Evolutionary conservation across 2,888 invertebrate species (phyloP).

Genomic region (Epistrophe eligans): DNA sequence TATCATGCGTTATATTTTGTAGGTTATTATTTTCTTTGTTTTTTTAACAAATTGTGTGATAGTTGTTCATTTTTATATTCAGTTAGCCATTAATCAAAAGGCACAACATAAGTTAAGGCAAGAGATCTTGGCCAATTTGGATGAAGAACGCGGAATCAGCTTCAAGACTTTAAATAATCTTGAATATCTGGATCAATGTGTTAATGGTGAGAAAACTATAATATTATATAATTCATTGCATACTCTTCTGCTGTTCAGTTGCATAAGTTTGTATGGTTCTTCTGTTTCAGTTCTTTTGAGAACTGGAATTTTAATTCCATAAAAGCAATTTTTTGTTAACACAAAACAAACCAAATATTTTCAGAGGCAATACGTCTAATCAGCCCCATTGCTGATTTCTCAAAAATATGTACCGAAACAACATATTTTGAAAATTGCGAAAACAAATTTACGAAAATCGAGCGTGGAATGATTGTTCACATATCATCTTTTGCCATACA

Average conservation of each 20-base stretch:
- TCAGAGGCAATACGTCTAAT: slow-evolving; percentile 80
- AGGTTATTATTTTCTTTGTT: neutral
- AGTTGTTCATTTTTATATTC: neutral
- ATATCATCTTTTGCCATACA: slow-evolving; percentile 82
- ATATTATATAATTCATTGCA: neutral
- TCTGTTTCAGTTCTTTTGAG: neutral
- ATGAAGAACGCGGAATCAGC: slow-evolving; percentile 70
- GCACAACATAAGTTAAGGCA: slow-evolving; percentile 79
- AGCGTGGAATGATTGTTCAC: slow-evolving; percentile 79
- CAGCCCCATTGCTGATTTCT: slow-evolving; percentile 78
- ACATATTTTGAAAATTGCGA: slow-evolving; percentile 76
- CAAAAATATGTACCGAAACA: slow-evolving; percentile 78
- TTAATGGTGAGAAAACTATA: slow-evolving; percentile 77
- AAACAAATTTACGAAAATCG: slow-evolving; percentile 76
- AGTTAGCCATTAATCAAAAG: slow-evolving; percentile 78
- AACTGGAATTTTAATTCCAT: too few relatives aligned
- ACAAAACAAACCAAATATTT: too few relatives aligned
- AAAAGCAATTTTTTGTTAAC: too few relatives aligned
- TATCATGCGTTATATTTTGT: slow-evolving; percentile 77
- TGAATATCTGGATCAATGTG: slow-evolving; percentile 80
- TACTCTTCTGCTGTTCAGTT: neutral
- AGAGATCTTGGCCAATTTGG: slow-evolving; percentile 77
- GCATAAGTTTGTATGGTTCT: neutral
- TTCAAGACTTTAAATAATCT: slow-evolving; percentile 78
- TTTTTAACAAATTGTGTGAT: neutral